phyloP scores from a whole-genome alignment of 1,140 invertebrate species.

The Sycophaga agraensis region DNA sequence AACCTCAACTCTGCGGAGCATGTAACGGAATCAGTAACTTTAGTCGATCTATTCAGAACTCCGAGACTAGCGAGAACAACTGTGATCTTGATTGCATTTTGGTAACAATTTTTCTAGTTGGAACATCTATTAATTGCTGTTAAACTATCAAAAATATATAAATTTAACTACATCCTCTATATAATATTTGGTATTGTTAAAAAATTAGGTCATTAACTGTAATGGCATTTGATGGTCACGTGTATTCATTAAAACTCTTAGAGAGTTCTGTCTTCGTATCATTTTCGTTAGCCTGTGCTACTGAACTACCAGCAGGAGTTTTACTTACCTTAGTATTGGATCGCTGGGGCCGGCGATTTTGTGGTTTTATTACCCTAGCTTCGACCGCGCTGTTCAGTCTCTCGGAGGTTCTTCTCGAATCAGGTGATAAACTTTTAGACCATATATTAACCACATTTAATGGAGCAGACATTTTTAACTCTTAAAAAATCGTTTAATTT shows the following conservation, averaged over 20 bases:
- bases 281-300: conserved; percentile 68
- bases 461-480: no score
- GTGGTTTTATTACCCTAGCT: conserved; percentile 60
- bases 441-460: no score
- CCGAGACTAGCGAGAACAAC: conserved; percentile 61
- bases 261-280: conserved; percentile 69
- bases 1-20: conserved; percentile 39
- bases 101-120: conserved; percentile 50
- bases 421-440: conserved; percentile 40
- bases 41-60: conserved; percentile 62
- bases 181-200: neutral
- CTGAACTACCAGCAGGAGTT: conserved; percentile 71
- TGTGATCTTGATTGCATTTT: conserved; percentile 60
- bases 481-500: neutral
- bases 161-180: neutral
- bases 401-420: conserved; percentile 45
- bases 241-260: conserved; percentile 66
- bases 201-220: conserved; percentile 62
- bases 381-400: conserved; percentile 60
- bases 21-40: conserved; percentile 49
- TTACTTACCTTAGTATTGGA: conserved; percentile 67
- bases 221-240: conserved; percentile 68
- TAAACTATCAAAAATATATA: no score
- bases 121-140: no score
- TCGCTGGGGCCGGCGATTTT: conserved; percentile 65